Percentiles rank a stretch among this genome's conserved stretches.
Evolutionary conservation across 2,797 vertebrate species (phyloP).

Genomic region (Chaenodraco wilsoni): DNA sequence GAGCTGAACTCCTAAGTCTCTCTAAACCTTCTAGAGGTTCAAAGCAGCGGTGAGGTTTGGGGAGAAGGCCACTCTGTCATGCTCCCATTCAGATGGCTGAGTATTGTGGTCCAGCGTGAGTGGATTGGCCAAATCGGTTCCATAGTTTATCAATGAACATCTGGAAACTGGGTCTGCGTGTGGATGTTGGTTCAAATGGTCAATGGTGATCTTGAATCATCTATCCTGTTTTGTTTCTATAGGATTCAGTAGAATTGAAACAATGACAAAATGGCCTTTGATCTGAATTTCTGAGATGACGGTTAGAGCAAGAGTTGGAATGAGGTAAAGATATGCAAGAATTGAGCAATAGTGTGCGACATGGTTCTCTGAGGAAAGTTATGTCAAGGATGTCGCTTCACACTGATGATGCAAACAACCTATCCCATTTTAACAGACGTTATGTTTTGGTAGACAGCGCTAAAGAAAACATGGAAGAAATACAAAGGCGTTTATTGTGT

Average conservation of each 20-base stretch:
- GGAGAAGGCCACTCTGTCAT: slow-evolving; percentile 77
- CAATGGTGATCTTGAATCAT: slow-evolving; percentile 55
- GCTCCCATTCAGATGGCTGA: slow-evolving; percentile 78
- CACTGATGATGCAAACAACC: slow-evolving; percentile 10
- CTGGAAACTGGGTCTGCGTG: slow-evolving; percentile 57
- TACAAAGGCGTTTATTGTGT: slow-evolving; percentile 12
- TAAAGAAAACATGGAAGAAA: neutral
- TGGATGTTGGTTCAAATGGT: slow-evolving; percentile 70
- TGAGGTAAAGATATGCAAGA: slow-evolving; percentile 26
- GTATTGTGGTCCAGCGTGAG: slow-evolving; percentile 66
- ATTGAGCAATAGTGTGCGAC: slow-evolving; percentile 14
- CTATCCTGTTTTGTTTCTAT: slow-evolving; percentile 32
- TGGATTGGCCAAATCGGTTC: slow-evolving; percentile 64
- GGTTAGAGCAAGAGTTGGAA: slow-evolving; percentile 17
- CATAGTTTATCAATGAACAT: slow-evolving; percentile 81
- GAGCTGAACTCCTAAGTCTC: slow-evolving; percentile 81
- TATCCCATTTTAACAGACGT: slow-evolving; percentile 29
- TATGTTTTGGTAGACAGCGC: slow-evolving; percentile 11
- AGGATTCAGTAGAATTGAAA: slow-evolving; percentile 22
- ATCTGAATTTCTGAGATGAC: slow-evolving; percentile 34
- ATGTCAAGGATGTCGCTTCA: slow-evolving; percentile 17
- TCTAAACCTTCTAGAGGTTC: slow-evolving; percentile 82
- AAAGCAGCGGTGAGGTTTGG: slow-evolving; percentile 79
- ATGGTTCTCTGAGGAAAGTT: slow-evolving; percentile 1
- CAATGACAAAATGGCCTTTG: slow-evolving; percentile 24